A percentile compares a stretch with the other conserved stretches of the same genome.
Conservation (phyloP, 2,113 vertebrate species). For the Alligator sinensis region DNA sequence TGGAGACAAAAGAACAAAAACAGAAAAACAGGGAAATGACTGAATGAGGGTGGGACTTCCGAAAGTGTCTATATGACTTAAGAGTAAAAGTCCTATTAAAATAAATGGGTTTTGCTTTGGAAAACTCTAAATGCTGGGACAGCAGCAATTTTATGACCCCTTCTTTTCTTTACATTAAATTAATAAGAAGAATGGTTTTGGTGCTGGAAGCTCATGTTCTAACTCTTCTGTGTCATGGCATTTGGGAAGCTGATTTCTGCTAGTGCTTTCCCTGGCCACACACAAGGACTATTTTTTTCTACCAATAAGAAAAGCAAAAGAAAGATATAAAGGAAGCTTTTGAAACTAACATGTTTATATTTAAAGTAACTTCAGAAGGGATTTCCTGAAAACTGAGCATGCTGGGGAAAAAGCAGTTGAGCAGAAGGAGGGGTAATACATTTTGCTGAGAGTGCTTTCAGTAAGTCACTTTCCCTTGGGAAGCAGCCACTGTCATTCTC, state of each 20-base stretch:
- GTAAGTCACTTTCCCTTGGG: neutral
- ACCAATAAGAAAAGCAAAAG: neutral
- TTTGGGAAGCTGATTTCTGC: neutral
- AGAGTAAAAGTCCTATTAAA: neutral
- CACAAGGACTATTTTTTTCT: neutral
- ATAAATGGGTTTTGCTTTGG: neutral
- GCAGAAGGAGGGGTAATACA: neutral
- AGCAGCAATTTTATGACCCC: neutral
- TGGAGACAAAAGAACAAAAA: neutral
- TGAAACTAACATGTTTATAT: neutral
- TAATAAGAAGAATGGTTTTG: neutral
- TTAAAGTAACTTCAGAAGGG: no score
- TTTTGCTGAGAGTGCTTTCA: neutral
- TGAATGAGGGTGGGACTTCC: neutral
- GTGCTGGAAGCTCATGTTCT: neutral
- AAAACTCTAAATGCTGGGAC: neutral
- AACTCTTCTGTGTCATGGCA: neutral
- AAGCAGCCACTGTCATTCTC: neutral
- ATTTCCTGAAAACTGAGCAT: neutral
- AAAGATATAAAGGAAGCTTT: neutral
- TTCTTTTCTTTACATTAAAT: neutral
- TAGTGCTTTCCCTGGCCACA: neutral
- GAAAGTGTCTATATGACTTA: neutral
- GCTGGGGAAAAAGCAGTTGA: neutral
- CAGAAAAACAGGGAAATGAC: neutral